Percentiles rank a stretch among this genome's conserved stretches.
Evolutionary conservation across 2,797 vertebrate genomes (phyloP).

Genomic region (Avahi laniger): DNA sequence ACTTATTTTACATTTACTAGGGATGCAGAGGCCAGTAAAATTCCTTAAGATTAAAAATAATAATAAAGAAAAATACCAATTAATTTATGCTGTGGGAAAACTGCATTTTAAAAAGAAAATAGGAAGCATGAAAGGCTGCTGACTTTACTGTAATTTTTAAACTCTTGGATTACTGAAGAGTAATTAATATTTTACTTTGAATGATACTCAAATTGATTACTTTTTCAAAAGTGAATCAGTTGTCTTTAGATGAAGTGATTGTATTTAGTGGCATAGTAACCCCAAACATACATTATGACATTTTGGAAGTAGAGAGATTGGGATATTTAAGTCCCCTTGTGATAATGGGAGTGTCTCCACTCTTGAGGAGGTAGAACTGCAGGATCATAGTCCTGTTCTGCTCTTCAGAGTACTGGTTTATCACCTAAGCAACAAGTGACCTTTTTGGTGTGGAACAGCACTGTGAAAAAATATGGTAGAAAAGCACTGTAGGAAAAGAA

Average conservation of each 20-base stretch:
- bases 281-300: neutral
- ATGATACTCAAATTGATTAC: neutral
- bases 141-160: slow-evolving; percentile 24
- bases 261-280: neutral
- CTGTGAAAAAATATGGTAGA: neutral
- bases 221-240: slow-evolving; percentile 32
- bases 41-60: neutral
- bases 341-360: neutral
- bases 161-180: neutral
- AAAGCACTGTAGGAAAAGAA: neutral
- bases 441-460: neutral
- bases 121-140: neutral
- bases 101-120: neutral
- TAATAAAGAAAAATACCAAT: neutral
- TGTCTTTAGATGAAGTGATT: slow-evolving; percentile 20
- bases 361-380: neutral
- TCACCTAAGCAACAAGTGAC: neutral
- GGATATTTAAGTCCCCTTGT: neutral
- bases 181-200: slow-evolving; percentile 43
- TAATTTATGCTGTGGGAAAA: neutral
- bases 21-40: neutral
- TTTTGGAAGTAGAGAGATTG: neutral
- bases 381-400: neutral
- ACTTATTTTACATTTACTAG: slow-evolving; percentile 21
- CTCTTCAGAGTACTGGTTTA: neutral